These are phyloP conservation scores for Brachyalestes nurse DNA, from an alignment of 2,797 vertebrate genomes.

Conservation along the genomic window DNA sequence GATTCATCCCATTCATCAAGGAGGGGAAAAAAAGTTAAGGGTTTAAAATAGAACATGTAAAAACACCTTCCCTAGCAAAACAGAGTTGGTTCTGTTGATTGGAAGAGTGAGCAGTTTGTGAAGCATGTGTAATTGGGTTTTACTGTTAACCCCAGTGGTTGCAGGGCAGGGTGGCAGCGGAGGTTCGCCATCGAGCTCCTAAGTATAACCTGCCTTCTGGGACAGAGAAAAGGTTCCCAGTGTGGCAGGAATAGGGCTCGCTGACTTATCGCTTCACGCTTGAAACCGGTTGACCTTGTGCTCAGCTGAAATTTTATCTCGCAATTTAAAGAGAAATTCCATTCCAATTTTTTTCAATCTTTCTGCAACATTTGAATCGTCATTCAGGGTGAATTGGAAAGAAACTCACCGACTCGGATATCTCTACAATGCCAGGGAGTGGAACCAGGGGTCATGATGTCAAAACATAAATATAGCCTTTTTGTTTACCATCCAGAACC, in stretches of 20 bases:
- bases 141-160: conserved; percentile 74
- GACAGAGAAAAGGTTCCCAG: conserved; percentile 68
- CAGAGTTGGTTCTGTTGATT: conserved; percentile 83
- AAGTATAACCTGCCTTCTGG: conserved; percentile 67
- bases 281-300: conserved; percentile 24
- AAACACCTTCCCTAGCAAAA: conserved; percentile 79
- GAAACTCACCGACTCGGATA: no score
- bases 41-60: conserved; percentile 84
- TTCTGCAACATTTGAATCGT: no score
- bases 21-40: conserved; percentile 63
- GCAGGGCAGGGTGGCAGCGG: conserved; percentile 69
- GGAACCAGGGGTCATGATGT: no score
- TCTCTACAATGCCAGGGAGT: no score
- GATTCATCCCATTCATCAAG: conserved; percentile 76
- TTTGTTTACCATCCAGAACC: no score
- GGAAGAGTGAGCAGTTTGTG: conserved; percentile 83
- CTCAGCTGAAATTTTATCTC: no score
- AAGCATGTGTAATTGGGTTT: conserved; percentile 78
- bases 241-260: conserved; percentile 60
- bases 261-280: conserved; percentile 45
- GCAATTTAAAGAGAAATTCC: no score
- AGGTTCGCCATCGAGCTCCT: conserved; percentile 70
- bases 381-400: neutral
- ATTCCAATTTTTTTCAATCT: no score
- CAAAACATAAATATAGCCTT: no score